Evolutionary conservation across 2,797 vertebrate genomes (phyloP).

Genomic region (Hipposideros larvatus): DNA sequence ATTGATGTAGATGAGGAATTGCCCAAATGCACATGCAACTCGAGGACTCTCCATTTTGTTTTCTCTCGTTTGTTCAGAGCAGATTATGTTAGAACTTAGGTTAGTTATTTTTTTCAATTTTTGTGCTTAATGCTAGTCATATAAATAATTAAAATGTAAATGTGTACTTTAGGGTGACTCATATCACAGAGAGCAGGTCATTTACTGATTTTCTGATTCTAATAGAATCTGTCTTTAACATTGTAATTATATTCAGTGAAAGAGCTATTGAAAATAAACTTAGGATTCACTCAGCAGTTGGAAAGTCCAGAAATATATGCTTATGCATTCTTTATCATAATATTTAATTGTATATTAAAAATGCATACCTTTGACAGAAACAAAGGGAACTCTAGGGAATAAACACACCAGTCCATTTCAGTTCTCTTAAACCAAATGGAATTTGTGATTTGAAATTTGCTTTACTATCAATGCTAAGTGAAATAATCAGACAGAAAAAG

Average conservation of each 20-base stretch:
- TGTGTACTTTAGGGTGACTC: conserved; percentile 5
- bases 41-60: not conserved
- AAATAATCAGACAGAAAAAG: too few species aligned
- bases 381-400: conserved; percentile 77
- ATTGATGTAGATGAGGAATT: not conserved
- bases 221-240: conserved; percentile 65
- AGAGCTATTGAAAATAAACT: conserved; percentile 73
- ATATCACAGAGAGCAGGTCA: conserved; percentile 44
- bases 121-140: conserved; percentile 54
- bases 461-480: not conserved
- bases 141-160: conserved; percentile 75
- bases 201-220: conserved; percentile 60
- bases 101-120: conserved; percentile 54
- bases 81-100: conserved; percentile 28
- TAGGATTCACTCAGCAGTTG: conserved; percentile 68
- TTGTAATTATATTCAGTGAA: conserved; percentile 62
- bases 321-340: conserved; percentile 83
- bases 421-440: conserved; percentile 63
- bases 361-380: conserved; percentile 79
- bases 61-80: not conserved
- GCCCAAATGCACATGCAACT: not conserved
- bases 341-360: conserved; percentile 84
- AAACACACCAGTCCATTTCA: conserved; percentile 63
- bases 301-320: conserved; percentile 74
- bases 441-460: conserved; percentile 45